Conservation (phyloP, 2,888 invertebrate species). For the Zhengitettix transpicula region DNA sequence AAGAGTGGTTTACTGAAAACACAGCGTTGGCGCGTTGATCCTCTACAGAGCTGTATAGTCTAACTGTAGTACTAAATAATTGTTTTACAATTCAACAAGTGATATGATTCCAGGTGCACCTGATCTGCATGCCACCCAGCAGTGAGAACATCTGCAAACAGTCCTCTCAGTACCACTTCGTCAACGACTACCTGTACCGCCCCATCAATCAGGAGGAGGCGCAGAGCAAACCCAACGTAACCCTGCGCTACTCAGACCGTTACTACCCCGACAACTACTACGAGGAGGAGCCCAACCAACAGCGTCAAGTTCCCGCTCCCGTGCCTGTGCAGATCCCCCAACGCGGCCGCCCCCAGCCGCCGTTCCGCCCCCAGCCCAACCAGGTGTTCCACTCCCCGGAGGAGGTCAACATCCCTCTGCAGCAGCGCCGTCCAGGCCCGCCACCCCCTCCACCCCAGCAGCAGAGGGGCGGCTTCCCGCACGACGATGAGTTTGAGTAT, state of each 20-base stretch:
- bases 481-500: slow-evolving; percentile 13
- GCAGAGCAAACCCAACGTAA: slow-evolving; percentile 61
- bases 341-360: slow-evolving; percentile 9
- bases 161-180: slow-evolving; percentile 78
- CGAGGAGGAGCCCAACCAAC: slow-evolving; percentile 32
- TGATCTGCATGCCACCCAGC: slow-evolving; percentile 85
- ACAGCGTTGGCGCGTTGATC: too few relatives aligned
- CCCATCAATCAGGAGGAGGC: slow-evolving; percentile 72
- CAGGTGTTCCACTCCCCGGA: slow-evolving; percentile 74
- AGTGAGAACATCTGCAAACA: slow-evolving; percentile 79
- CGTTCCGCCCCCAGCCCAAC: slow-evolving; percentile 20
- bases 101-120: slow-evolving; percentile 48
- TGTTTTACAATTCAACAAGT: too few relatives aligned
- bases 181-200: slow-evolving; percentile 82
- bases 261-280: slow-evolving; percentile 49
- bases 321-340: neutral
- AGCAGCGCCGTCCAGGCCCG: slow-evolving; percentile 54
- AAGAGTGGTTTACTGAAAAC: too few relatives aligned
- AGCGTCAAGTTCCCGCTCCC: slow-evolving; percentile 15
- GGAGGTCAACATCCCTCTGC: slow-evolving; percentile 72
- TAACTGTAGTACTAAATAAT: too few relatives aligned
- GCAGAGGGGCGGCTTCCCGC: neutral
- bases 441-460: slow-evolving; percentile 21
- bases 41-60: too few relatives aligned
- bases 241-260: slow-evolving; percentile 63